Base-by-base conservation (phyloP, 2,888 invertebrate species). In the Protophormia terraenovae region DNA sequence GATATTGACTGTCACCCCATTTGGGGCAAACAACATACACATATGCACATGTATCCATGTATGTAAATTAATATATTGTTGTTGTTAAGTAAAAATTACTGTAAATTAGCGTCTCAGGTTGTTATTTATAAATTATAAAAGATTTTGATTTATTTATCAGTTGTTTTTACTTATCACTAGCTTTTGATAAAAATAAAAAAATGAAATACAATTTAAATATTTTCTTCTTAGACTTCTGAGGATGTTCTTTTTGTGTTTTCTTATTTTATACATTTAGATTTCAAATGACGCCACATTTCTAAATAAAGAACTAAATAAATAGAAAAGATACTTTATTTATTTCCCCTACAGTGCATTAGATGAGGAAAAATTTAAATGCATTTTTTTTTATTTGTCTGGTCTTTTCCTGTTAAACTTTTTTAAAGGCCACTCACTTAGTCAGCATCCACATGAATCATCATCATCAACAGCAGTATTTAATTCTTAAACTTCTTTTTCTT, bases 401-500 rank as follows among this genome's bases (percentile, higher is more conserved):
- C 22, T 75, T 69, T 81, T 75, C 50, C 62, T 79, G 41, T 55
- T 50, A 14, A 32, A 41, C 67, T 69, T 45, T n/a, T n/a, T 67
- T 55, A 77, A 83, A 77, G 55, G 47, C 55, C 66, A 73, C 58
- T 80, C 55, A 80, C 71, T 62, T 53, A 53, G 53, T 53, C 45
- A 72, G 75, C 71, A 76, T 80, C 35, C 45, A n/a, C n/a, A 84
- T 81, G 84, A 84, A 71, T 85, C 85, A 84, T 69, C 67, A 75
- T 29, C 77, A 71, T n/a, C 78, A 81, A 2, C 55, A 47, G 12
- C 41, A 35, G 29, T 29, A 38, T 72, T 75, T 55, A 62, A 53
- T 62, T 58, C 16, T 32, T 38, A 64, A 76, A 76, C 41, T 66
- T 58, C 55, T 75, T 66, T 29, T 45, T 55, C 32, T 73, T 53